These are phyloP conservation scores for Chirona hameri DNA, from an alignment of 2,888 invertebrate genomes.

Conservation along the genomic window DNA sequence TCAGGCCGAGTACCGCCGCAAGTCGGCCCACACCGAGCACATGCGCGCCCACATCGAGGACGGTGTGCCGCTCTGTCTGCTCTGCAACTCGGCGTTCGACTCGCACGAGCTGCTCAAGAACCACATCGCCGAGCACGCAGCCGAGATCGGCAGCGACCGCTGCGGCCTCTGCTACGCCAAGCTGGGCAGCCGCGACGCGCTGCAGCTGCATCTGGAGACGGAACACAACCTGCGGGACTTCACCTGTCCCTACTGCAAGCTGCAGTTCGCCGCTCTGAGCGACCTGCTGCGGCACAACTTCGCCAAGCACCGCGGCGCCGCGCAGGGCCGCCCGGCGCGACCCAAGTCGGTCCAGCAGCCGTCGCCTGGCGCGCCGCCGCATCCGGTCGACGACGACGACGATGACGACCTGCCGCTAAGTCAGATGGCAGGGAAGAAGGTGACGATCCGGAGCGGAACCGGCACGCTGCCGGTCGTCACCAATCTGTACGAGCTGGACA, in stretches of 20 bases:
- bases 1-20: not conserved
- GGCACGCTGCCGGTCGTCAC: not conserved
- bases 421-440: not conserved
- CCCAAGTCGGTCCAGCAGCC: not conserved
- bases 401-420: not conserved
- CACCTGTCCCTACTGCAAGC: not conserved
- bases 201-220: conserved; percentile 13
- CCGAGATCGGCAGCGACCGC: conserved; percentile 25
- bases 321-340: not conserved
- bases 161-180: conserved; percentile 30
- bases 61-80: conserved; percentile 27
- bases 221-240: conserved; percentile 29
- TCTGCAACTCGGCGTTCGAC: not conserved
- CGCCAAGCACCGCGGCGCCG: conserved; percentile 5
- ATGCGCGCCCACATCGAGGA: not conserved
- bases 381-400: not conserved
- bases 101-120: conserved; percentile 1
- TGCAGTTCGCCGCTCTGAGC: not conserved
- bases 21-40: conserved; percentile 7
- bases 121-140: conserved; percentile 29
- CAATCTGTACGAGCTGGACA: not conserved
- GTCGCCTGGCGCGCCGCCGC: not conserved
- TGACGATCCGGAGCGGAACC: not conserved
- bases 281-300: conserved; percentile 26
- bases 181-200: conserved; percentile 28